Evolutionary conservation across 2,888 invertebrate genomes (phyloP), one percentile per base, ranked within the genome.

Genomic region (Chaitophorus viminalis): DNA sequence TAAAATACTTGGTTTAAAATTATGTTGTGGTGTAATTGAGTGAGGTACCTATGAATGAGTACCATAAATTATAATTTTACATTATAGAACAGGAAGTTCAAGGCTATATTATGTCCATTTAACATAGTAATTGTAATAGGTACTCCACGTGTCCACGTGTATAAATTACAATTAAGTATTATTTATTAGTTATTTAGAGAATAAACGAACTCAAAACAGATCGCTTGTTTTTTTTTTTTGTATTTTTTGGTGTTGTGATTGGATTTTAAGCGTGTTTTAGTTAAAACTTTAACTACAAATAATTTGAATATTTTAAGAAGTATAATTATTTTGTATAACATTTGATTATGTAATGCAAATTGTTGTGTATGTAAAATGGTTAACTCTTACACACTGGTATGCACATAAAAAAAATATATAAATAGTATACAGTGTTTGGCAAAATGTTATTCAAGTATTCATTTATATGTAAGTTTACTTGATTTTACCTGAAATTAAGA

Each of bases 401-500:
- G 11, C 18, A 9, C 1, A 3, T n/a, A n/a, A n/a, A n/a, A n/a
- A n/a, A n/a, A n/a, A n/a, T 60, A 60, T 60, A 60, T 18, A 21
- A 31, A 31, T 31, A 21, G 52, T n/a, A 60, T 78, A 33, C 25
- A 33, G 77, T 4, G 6, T 54, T 78, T 25, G 29, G 52, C 31
- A 25, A 54, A 78, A 78, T 78, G 54, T 78, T 25, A 54, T 78
- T 78, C 1, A 33, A 78, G 54, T 60, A 14, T 78, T 78, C 54
- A 54, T 78, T 54, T 78, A 29, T 31, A 11, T 70, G 31, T 54
- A 54, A 14, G 31, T 77, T 11, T 33, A 78, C 25, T 25, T 25
- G 33, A 33, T 54, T 78, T 78, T 78, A 78, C 52, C 29, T 70
- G 31, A 65, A 79, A 79, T 79, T 79, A 79, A 79, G 39, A 79